Percentiles rank a stretch among this genome's conserved stretches.
Evolutionary conservation across 2,888 invertebrate genomes (phyloP).

Genomic region (Patella caerulea): DNA sequence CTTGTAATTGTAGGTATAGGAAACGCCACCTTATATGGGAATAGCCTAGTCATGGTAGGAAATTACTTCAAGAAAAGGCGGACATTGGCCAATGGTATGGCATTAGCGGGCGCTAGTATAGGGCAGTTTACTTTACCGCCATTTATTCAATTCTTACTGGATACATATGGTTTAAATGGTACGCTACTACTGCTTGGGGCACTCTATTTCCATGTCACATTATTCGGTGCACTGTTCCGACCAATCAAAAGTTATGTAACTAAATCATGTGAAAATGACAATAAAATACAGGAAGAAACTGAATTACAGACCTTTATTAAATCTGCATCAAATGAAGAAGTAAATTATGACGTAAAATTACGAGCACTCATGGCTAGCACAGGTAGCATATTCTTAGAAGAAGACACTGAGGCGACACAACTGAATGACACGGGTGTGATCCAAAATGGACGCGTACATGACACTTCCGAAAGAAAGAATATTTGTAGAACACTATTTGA

Average conservation of each 20-base stretch:
- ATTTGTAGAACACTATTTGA: conserved; percentile 43
- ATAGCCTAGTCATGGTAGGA: conserved; percentile 58
- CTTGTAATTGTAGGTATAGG: conserved; percentile 51
- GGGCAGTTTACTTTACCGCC: conserved; percentile 62
- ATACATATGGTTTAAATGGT: conserved; percentile 45
- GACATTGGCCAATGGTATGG: conserved; percentile 58
- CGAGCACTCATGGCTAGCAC: conserved; percentile 37
- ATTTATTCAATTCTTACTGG: conserved; percentile 53
- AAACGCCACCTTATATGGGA: conserved; percentile 61
- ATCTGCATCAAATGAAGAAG: conserved; percentile 7
- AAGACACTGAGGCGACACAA: conserved; percentile 1
- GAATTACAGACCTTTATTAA: neutral
- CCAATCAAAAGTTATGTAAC: conserved; percentile 46
- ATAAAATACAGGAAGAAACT: neutral
- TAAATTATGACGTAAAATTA: conserved; percentile 10
- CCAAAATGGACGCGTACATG: conserved; percentile 6
- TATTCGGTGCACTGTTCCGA: conserved; percentile 53
- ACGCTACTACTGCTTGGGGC: conserved; percentile 44
- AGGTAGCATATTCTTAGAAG: conserved; percentile 45
- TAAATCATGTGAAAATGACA: neutral
- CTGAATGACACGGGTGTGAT: neutral
- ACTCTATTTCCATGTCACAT: conserved; percentile 51
- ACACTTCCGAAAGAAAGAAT: conserved; percentile 17
- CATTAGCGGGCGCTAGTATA: conserved; percentile 60
- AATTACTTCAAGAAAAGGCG: conserved; percentile 57